Conservation (phyloP, 2,888 invertebrate species). For the Hypercompe scribonia region DNA sequence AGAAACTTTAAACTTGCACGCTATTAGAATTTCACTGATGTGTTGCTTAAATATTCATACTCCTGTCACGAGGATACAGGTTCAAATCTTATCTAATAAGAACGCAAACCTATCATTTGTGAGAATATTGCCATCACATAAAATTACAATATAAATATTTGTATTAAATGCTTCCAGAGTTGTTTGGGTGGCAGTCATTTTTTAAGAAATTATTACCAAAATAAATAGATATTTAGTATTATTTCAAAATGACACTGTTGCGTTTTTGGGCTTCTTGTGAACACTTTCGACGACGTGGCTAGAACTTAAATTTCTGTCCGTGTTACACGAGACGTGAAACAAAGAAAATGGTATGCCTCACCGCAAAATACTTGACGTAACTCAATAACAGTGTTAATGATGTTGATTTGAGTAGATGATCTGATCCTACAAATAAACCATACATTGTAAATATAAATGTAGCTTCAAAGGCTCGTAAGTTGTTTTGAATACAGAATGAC, state of each 20-base stretch:
- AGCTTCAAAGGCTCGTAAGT: background rate
- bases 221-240: background rate
- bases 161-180: too few relatives aligned
- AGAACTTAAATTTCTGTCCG: too few relatives aligned
- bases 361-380: too few relatives aligned
- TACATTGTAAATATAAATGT: constrained; percentile 6
- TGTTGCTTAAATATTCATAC: background rate
- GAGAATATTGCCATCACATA: background rate
- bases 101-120: background rate
- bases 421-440: background rate
- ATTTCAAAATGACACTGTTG: too few relatives aligned
- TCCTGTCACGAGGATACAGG: background rate
- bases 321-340: background rate
- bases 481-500: constrained; percentile 3
- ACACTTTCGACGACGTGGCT: too few relatives aligned
- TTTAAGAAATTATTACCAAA: background rate
- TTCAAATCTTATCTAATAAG: background rate
- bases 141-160: too few relatives aligned
- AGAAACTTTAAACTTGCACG: background rate
- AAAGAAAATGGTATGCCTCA: background rate
- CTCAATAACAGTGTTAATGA: background rate
- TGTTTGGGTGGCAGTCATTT: background rate
- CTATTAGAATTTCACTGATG: background rate
- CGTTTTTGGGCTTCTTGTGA: too few relatives aligned
- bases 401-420: background rate